Conservation (phyloP, 2,113 vertebrate genomes). For the Gymnobelideus leadbeateri region DNA sequence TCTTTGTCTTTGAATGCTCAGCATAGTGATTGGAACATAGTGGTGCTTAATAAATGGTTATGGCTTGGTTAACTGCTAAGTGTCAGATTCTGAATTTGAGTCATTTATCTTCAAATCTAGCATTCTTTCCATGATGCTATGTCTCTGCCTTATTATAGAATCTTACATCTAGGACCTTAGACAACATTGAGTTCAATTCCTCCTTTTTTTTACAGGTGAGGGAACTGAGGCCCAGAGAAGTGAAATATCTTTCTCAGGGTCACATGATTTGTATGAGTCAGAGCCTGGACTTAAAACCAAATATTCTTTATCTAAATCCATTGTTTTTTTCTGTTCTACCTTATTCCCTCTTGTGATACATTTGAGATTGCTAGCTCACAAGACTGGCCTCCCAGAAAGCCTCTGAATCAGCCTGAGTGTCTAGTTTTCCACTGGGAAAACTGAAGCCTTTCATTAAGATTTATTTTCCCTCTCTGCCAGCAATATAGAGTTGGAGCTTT, state of each 20-base stretch:
- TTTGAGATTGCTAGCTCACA: not conserved
- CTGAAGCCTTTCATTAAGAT: slow-evolving; percentile 1
- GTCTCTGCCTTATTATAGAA: not conserved
- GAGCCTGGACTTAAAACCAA: not conserved
- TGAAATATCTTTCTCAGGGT: not conserved
- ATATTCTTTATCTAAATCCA: not conserved
- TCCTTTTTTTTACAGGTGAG: not conserved
- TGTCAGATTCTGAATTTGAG: not conserved
- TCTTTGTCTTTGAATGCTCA: not conserved
- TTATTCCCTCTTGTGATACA: not conserved
- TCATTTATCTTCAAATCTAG: not conserved
- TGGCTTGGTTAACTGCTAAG: not conserved
- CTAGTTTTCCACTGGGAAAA: not conserved
- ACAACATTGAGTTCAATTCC: not conserved
- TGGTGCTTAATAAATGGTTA: not conserved
- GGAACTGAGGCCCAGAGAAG: not conserved
- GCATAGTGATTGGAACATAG: not conserved
- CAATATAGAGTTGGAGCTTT: not conserved
- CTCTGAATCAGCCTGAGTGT: not conserved
- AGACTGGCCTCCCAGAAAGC: not conserved
- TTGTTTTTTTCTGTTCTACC: not conserved
- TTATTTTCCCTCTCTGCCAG: not conserved
- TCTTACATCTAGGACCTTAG: not conserved
- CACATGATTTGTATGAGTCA: not conserved
- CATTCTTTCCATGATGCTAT: not conserved